Percentiles rank a stretch among this genome's conserved stretches.
phyloP scores from a whole-genome alignment of 1,140 invertebrate genomes.

The Neodiprion pinetum region DNA sequence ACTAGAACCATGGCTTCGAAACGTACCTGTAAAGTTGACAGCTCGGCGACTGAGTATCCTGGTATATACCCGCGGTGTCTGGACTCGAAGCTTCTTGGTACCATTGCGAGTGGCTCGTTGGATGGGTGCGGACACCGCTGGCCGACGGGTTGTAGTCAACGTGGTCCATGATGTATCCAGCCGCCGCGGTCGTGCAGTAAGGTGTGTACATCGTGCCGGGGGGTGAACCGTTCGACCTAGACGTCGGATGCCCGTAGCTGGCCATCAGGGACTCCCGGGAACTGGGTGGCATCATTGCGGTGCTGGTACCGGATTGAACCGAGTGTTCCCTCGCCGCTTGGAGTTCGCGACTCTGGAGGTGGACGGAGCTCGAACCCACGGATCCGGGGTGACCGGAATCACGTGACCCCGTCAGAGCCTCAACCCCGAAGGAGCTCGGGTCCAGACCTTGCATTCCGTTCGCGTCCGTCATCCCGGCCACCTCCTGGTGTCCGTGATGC shows the following conservation, averaged over 20 bases:
- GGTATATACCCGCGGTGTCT: conserved; percentile 54
- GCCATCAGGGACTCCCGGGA: conserved; percentile 66
- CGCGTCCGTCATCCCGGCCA: conserved; percentile 59
- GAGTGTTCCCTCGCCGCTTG: not conserved
- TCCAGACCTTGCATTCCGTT: conserved; percentile 50
- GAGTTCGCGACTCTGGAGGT: conserved; percentile 30
- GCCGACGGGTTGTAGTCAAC: conserved; percentile 50
- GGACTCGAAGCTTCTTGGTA: conserved; percentile 57
- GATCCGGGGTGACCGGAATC: conserved; percentile 56
- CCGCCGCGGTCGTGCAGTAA: conserved; percentile 58
- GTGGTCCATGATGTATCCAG: conserved; percentile 61
- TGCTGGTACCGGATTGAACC: conserved; percentile 50
- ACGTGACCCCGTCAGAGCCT: conserved; percentile 63
- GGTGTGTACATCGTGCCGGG: conserved; percentile 62
- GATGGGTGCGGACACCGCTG: conserved; percentile 42
- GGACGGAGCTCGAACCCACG: conserved; percentile 53
- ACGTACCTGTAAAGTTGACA: conserved; percentile 57
- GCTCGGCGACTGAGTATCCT: conserved; percentile 57
- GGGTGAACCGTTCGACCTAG: conserved; percentile 63
- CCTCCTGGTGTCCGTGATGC: conserved; percentile 51
- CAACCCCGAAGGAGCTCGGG: conserved; percentile 63
- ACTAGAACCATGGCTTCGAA: conserved; percentile 14
- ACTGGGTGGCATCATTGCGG: conserved; percentile 51
- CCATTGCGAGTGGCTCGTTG: conserved; percentile 50
- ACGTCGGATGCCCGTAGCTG: conserved; percentile 59